phyloP scores from a whole-genome alignment of 2,113 vertebrate genomes.

The Neomonachus schauinslandi region DNA sequence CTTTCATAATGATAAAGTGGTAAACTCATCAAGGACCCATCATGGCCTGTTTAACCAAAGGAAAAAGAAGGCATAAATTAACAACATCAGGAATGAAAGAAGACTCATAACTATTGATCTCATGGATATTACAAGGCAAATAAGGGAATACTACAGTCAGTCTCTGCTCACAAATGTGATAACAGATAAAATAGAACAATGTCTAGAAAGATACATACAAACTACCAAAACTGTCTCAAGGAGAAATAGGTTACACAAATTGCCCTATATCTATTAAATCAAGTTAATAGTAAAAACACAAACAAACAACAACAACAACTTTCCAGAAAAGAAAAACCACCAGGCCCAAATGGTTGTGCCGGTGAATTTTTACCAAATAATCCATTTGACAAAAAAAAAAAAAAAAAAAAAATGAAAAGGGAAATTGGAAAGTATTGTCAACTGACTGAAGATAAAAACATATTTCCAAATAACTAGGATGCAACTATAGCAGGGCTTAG shows the following conservation, averaged over 20 bases:
- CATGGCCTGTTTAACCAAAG: background rate
- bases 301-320: background rate
- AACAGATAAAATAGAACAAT: background rate
- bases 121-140: background rate
- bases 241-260: background rate
- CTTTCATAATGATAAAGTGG: conserved; percentile 7
- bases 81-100: background rate
- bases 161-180: background rate
- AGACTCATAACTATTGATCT: background rate
- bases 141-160: background rate
- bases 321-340: background rate
- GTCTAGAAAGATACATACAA: background rate
- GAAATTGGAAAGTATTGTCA: conserved; percentile 1
- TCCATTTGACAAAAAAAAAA: too few relatives aligned
- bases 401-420: background rate
- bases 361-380: conserved; percentile 4
- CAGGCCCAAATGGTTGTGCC: background rate
- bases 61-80: background rate
- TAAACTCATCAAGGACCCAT: background rate
- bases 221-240: background rate
- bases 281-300: background rate
- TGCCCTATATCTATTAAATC: background rate
- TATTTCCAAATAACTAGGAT: conserved; percentile 26
- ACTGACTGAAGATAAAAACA: background rate
- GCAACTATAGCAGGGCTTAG: background rate